Conservation (phyloP, 2,888 invertebrate species). For the Sminthurinus aureus region DNA sequence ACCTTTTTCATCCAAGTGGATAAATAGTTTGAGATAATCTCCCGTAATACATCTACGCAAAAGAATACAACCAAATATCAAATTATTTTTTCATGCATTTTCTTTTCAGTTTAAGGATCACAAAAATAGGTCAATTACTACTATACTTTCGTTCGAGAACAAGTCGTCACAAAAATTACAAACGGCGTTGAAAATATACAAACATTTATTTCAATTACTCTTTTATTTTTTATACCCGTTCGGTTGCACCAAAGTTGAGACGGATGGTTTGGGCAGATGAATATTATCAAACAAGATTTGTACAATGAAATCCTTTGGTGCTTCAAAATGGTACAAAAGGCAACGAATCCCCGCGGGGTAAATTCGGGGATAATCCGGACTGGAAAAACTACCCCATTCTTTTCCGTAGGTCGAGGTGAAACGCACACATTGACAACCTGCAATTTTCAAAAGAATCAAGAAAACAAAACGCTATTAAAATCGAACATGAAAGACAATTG, state of each 20-base stretch:
- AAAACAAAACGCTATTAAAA: too few species aligned
- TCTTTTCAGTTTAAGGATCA: too few species aligned
- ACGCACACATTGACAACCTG: slow-evolving; percentile 85
- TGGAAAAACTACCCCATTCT: slow-evolving; percentile 81
- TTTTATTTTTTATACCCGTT: slow-evolving; percentile 9
- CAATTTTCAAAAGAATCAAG: slow-evolving; percentile 61
- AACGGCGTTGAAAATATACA: not conserved
- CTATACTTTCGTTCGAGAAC: not conserved
- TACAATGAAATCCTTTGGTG: slow-evolving; percentile 79
- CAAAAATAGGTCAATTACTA: too few species aligned
- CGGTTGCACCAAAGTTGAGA: too few species aligned
- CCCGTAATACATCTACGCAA: slow-evolving; percentile 77
- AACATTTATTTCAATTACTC: not conserved
- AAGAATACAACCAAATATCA: not conserved
- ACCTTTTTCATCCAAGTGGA: slow-evolving; percentile 73
- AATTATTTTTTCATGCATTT: too few species aligned
- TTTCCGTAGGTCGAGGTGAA: slow-evolving; percentile 81
- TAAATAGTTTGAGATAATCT: slow-evolving; percentile 80
- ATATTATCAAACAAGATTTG: slow-evolving; percentile 82
- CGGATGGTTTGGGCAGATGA: slow-evolving; percentile 68
- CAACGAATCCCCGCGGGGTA: slow-evolving; percentile 80
- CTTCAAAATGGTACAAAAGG: slow-evolving; percentile 83
- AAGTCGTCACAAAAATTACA: not conserved
- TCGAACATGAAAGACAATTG: too few species aligned
- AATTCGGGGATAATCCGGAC: slow-evolving; percentile 81